Evolutionary conservation across 35 echinoderm and acorn worm genomes (phyloP).

Genomic region (Apostichopus japonicus): DNA sequence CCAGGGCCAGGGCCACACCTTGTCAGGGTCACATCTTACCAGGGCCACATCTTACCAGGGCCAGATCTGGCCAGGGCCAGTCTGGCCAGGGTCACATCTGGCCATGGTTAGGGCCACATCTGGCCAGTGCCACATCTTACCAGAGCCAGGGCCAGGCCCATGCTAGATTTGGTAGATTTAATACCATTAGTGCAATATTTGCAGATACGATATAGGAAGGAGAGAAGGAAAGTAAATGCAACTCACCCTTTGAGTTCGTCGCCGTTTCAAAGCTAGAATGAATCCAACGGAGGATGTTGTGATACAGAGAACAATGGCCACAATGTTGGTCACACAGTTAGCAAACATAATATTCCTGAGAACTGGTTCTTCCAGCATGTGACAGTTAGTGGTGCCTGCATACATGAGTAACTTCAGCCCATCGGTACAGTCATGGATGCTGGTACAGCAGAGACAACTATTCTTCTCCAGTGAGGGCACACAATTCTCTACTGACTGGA

Average conservation of each 20-base stretch:
- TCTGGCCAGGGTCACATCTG: too few species aligned
- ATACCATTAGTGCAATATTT: too few species aligned
- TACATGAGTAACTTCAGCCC: conserved; percentile 15
- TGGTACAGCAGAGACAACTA: conserved; percentile 52
- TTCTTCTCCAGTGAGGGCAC: conserved; percentile 22
- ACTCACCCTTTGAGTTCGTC: conserved; percentile 45
- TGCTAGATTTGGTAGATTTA: too few species aligned
- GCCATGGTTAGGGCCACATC: too few species aligned
- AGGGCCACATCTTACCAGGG: too few species aligned
- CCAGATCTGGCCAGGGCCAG: too few species aligned
- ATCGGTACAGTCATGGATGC: not conserved
- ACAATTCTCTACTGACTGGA: conserved; percentile 31
- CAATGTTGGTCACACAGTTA: conserved; percentile 50
- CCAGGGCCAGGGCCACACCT: too few species aligned
- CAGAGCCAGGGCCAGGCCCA: too few species aligned
- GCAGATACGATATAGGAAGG: too few species aligned
- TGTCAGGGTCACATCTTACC: too few species aligned
- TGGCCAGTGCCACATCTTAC: too few species aligned
- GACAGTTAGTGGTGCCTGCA: conserved; percentile 47
- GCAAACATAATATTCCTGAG: conserved; percentile 60
- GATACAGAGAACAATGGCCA: conserved; percentile 41
- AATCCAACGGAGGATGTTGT: conserved; percentile 31
- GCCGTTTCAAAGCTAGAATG: conserved; percentile 36
- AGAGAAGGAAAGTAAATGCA: not conserved
- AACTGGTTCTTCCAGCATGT: conserved; percentile 24